Evolutionary conservation across 1,140 invertebrate genomes (phyloP).

Genomic region (Drosophila bocqueti): DNA sequence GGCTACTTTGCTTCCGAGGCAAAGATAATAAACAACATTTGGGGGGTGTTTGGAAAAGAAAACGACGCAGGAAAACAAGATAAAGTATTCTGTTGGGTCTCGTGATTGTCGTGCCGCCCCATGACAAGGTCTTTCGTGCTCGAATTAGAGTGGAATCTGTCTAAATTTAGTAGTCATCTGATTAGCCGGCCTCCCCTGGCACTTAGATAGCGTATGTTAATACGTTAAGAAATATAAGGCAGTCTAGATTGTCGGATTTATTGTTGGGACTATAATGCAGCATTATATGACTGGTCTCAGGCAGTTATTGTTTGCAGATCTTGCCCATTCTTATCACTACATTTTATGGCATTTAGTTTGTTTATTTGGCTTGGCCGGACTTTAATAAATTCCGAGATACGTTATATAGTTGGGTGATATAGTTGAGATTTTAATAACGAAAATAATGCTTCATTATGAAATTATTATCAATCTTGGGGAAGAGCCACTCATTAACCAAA

Average conservation of each 20-base stretch:
- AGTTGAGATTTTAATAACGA: background rate
- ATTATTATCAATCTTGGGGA: background rate
- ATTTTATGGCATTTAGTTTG: constrained; percentile 3
- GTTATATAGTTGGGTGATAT: background rate
- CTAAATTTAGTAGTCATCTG: constrained; percentile 73
- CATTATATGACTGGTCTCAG: constrained; percentile 26
- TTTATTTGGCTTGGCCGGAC: background rate
- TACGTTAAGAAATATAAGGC: constrained; percentile 16
- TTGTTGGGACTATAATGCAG: constrained; percentile 25
- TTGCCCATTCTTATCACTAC: constrained; percentile 31
- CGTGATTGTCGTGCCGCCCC: constrained; percentile 70
- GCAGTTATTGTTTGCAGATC: constrained; percentile 33
- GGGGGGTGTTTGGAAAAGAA: constrained; percentile 35
- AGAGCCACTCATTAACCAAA: background rate
- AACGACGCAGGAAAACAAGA: constrained; percentile 51
- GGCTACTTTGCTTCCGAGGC: constrained; percentile 36
- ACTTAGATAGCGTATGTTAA: constrained; percentile 36
- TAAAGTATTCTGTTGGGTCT: constrained; percentile 46
- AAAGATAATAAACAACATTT: constrained; percentile 56
- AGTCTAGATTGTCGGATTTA: constrained; percentile 9
- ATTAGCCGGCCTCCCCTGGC: constrained; percentile 41
- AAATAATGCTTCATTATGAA: background rate
- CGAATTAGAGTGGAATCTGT: constrained; percentile 33
- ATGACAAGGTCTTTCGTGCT: constrained; percentile 30
- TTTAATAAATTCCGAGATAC: background rate